These are phyloP conservation scores for Lagodon rhomboides DNA, from an alignment of 2,797 vertebrate genomes.

Conservation along the genomic window DNA sequence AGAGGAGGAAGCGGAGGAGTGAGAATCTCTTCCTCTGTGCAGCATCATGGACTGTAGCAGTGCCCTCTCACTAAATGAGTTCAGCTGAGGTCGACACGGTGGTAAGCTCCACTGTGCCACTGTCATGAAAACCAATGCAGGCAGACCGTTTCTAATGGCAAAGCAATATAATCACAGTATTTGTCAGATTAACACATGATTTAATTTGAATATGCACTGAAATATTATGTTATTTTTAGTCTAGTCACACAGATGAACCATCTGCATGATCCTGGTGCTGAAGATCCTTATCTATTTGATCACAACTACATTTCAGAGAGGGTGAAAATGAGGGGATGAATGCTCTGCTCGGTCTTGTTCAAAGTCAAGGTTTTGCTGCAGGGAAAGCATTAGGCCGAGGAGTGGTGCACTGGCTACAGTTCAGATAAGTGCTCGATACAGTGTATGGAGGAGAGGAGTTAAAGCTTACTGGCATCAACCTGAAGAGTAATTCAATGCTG, in stretches of 20 bases:
- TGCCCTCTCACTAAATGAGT: conserved; percentile 47
- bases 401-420: conserved; percentile 20
- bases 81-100: conserved; percentile 67
- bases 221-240: no score
- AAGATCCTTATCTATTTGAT: not conserved
- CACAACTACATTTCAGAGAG: not conserved
- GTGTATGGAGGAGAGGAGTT: not conserved
- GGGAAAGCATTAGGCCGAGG: conserved; percentile 14
- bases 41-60: conserved; percentile 39
- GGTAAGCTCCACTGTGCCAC: conserved; percentile 10
- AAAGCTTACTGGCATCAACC: not conserved
- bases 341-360: conserved; percentile 52
- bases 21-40: conserved; percentile 18
- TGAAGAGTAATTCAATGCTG: not conserved
- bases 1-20: conserved; percentile 53
- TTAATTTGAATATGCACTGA: not conserved
- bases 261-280: not conserved
- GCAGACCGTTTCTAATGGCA: not conserved
- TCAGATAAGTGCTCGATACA: conserved; percentile 6
- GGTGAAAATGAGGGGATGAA: conserved; percentile 11
- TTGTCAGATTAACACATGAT: no score
- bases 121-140: conserved; percentile 18
- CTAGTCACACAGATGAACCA: no score
- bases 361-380: conserved; percentile 32
- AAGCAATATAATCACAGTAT: not conserved